Percentiles rank a stretch among this genome's conserved stretches.
phyloP scores from a whole-genome alignment of 2,113 vertebrate species.

The Ictalurus furcatus region DNA sequence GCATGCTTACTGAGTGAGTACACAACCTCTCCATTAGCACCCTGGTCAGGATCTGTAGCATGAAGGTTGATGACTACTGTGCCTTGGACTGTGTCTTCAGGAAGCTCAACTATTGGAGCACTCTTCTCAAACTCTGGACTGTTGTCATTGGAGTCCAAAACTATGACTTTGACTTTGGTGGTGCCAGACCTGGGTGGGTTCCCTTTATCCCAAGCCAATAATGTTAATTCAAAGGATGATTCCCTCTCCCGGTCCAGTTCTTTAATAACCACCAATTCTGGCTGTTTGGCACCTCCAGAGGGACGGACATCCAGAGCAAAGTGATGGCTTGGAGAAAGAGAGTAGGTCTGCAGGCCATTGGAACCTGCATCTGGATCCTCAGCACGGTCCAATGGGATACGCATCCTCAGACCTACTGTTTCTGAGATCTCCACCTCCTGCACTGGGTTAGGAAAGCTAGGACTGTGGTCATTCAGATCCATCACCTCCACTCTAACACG shows the following conservation, averaged over 20 bases:
- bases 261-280: constrained; percentile 83
- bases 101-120: constrained; percentile 75
- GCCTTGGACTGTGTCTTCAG: constrained; percentile 80
- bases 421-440: constrained; percentile 93
- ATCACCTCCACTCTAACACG: constrained; percentile 84
- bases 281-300: constrained; percentile 77
- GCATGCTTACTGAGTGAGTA: constrained; percentile 85
- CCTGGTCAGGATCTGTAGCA: constrained; percentile 87
- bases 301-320: constrained; percentile 82
- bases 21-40: constrained; percentile 87
- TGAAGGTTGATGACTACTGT: constrained; percentile 82
- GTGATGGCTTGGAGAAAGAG: constrained; percentile 81
- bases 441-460: constrained; percentile 75
- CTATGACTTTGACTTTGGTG: constrained; percentile 78
- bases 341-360: constrained; percentile 81
- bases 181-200: constrained; percentile 83
- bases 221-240: constrained; percentile 76
- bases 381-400: constrained; percentile 87
- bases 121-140: constrained; percentile 84
- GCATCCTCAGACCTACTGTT: constrained; percentile 75
- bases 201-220: constrained; percentile 86
- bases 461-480: constrained; percentile 89
- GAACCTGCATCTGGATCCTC: constrained; percentile 80
- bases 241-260: constrained; percentile 86
- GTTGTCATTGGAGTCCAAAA: constrained; percentile 93